These are phyloP conservation scores for Drosophila truncata DNA, from an alignment of 1,140 invertebrate species.

Conservation along the genomic window DNA sequence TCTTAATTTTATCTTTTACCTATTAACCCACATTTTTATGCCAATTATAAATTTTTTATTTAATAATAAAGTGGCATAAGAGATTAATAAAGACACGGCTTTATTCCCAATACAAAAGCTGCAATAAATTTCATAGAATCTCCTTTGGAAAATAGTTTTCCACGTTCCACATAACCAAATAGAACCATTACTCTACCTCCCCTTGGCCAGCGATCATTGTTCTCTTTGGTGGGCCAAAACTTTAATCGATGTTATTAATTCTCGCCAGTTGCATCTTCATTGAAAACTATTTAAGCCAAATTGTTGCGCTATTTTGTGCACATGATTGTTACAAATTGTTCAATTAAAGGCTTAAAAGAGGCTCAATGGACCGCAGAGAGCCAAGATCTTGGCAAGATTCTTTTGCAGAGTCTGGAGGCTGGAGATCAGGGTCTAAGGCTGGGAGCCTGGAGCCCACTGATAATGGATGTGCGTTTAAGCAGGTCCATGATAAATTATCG, in stretches of 20 bases:
- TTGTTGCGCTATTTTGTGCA: conserved; percentile 82
- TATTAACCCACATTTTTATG: background rate
- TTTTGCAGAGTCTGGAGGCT: conserved; percentile 4
- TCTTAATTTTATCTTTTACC: too few relatives aligned
- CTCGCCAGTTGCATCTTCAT: conserved; percentile 64
- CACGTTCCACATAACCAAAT: conserved; percentile 37
- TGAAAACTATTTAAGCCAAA: conserved; percentile 84
- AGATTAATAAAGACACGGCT: background rate
- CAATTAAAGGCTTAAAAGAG: conserved; percentile 78
- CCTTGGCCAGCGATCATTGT: conserved; percentile 25
- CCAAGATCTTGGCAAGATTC: conserved; percentile 7
- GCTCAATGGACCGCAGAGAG: conserved; percentile 40
- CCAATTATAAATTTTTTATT: background rate
- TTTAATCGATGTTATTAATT: conserved; percentile 70
- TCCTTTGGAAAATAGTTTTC: conserved; percentile 29
- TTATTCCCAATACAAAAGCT: background rate
- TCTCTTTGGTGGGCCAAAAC: conserved; percentile 47
- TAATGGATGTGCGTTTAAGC: conserved; percentile 82
- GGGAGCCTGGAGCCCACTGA: conserved; percentile 40
- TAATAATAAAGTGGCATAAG: background rate
- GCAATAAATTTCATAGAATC: background rate
- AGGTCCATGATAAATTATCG: conserved; percentile 74
- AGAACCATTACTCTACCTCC: background rate
- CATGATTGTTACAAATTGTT: conserved; percentile 84
- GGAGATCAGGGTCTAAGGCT: conserved; percentile 25